A percentile compares a stretch with the other conserved stretches of the same genome.
Conservation (phyloP, 2,113 vertebrate species). For the Thunnus thynnus region DNA sequence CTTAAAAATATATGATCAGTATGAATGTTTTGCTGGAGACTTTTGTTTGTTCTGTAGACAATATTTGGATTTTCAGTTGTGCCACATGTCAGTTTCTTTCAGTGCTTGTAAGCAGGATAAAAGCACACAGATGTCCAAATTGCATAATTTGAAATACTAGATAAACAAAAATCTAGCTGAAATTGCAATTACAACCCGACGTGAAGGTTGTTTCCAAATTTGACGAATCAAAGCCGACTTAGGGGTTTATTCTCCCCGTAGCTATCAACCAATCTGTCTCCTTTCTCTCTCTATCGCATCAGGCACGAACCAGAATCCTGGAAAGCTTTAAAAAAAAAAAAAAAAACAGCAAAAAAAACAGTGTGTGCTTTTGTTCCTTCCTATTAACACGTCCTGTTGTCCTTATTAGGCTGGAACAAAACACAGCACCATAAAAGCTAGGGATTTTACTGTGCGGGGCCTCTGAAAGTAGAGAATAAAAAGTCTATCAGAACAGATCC, state of each 20-base stretch:
- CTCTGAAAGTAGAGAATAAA: slow-evolving; percentile 44
- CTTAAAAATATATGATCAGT: background rate
- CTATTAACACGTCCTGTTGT: slow-evolving; percentile 22
- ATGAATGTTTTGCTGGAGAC: background rate
- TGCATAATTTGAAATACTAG: slow-evolving; percentile 40
- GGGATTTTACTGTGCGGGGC: slow-evolving; percentile 21
- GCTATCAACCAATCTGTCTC: background rate
- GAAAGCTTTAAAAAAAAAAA: slow-evolving; percentile 13
- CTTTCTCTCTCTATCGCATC: background rate
- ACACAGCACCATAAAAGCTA: slow-evolving; percentile 38
- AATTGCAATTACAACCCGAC: slow-evolving; percentile 25
- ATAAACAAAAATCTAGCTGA: background rate
- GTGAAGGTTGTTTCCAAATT: background rate
- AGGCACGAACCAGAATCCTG: slow-evolving; percentile 5
- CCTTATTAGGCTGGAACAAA: slow-evolving; percentile 44
- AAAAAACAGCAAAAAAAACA: background rate
- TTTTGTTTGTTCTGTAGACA: slow-evolving; percentile 15
- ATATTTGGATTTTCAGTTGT: background rate
- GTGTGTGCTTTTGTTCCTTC: slow-evolving; percentile 35
- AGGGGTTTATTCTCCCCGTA: slow-evolving; percentile 25
- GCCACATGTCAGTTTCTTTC: slow-evolving; percentile 19
- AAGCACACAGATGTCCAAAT: slow-evolving; percentile 37
- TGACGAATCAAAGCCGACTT: background rate
- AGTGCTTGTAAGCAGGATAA: slow-evolving; percentile 28
- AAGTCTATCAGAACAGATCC: slow-evolving; percentile 45